Base-by-base conservation (phyloP, 2,797 vertebrate species). In the Enteromius anoplus region DNA sequence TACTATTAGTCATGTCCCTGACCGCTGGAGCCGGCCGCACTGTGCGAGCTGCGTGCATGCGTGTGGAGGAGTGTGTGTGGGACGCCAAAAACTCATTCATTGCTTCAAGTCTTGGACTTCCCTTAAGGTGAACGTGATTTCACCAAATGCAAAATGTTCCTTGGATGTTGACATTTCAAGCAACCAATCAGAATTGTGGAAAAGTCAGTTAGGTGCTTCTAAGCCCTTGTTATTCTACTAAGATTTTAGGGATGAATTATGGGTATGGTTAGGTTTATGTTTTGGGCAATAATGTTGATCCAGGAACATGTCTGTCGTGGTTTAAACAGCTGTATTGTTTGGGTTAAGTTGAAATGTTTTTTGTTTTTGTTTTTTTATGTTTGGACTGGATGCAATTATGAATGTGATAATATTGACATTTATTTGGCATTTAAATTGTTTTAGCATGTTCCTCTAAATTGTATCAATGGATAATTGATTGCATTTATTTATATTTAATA, bases 1-100 rank as follows among this genome's bases (percentile, higher is more conserved):
- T 66, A 77, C 88, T 86, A 90, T 94, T 93, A 93, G 92, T 93
- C 92, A 92, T 89, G 83, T 80, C 84, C 88, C 85, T 87, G 88
- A 87, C 78, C 14, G 21, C 58, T 12, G 29, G 23, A 78, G 85
- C 85, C 29, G 66, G 79, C 85, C 75, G 68, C 80, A 42, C 40
- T 71, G 72, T 70, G 60, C 19, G 4, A 34, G 21, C 40, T 58
- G 14, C 37, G 55, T 86, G 83, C 84, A 84, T 86, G 81, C 37
- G 42, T 78, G 79, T 82, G 81, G 83, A 40, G 78, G 80, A 84
- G 83, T 81, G 55, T 73, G 60, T 80, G 80, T 75, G 76, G 53
- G 66, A 5, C 1, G 60, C 58, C 55, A 47, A 68, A 62, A 51
- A 17, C 78, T 82, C 72, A 60, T 79, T 82, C 80, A 49, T 21